Base-by-base conservation (phyloP, 2,888 invertebrate species). In the Drosophila diplacantha region DNA sequence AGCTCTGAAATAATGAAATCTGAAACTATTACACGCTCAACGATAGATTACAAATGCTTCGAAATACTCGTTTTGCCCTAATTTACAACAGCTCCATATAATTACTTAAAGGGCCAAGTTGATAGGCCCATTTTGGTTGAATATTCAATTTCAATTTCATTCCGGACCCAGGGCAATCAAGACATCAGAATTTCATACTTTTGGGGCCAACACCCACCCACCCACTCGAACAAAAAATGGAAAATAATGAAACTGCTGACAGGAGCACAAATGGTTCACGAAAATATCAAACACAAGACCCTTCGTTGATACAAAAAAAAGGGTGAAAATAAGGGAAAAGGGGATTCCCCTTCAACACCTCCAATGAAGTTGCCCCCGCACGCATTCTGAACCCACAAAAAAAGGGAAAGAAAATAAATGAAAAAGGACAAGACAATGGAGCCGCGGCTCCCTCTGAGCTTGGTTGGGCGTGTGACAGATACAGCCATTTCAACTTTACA, bases 401-500 rank as follows among this genome's bases (percentile, higher is more conserved):
- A 37, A 37, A 22, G 14, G 8, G 20, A 24, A 41, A 41, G 9
- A n/a, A 41, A 41, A 41, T 41, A 41, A 41, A 52, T 55, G 57
- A 58, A 59, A 58, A 59, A 32, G 58, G 37, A 54, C 49, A 64
- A 49, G 43, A 35, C 47, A 64, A 64, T 49, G 32, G 56, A 3
- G 22, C 20, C 24, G 12, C 24, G 3, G 9, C 22, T 3, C 20
- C 41, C 34, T 37, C 31, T 7, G 29, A 50, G 39, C 29, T 63
- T 38, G 61, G 51, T 52, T 46, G 50, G 44, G 50, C 58, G 56
- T 71, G 63, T 57, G 73, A 56, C 63, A 62, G 67, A 57, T 67
- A 59, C 60, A 73, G 59, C 58, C 67, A 71, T 71, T 76, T 74
- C 51, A 54, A 71, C 67, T 72, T 74, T 75, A 72, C 73, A 81